Percentiles rank a stretch among this genome's conserved stretches.
Conservation (phyloP, 2,797 vertebrate genomes). For the Molossus alvarezi region DNA sequence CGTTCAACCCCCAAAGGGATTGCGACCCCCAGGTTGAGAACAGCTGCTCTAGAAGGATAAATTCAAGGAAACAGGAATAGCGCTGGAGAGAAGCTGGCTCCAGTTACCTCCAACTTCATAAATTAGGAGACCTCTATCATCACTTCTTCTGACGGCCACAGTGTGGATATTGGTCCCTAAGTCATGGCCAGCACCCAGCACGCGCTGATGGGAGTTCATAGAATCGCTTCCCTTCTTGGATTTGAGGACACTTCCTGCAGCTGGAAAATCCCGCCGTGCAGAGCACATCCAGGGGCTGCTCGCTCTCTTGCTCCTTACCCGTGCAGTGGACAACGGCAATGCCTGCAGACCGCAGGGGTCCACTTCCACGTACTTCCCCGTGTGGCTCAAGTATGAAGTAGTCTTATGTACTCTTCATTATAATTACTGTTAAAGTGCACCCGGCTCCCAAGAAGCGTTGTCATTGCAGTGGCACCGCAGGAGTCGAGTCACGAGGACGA, state of each 20-base stretch:
- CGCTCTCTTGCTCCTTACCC: not conserved
- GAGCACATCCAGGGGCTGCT: not conserved
- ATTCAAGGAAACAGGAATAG: not conserved
- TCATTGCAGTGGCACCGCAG: not conserved
- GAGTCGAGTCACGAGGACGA: not conserved
- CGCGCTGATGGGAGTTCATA: not conserved
- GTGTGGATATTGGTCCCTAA: not conserved
- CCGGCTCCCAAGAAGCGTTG: not conserved
- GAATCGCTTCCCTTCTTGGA: not conserved
- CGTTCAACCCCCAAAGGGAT: no score
- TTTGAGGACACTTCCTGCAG: not conserved
- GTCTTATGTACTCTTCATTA: not conserved
- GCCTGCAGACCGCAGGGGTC: not conserved
- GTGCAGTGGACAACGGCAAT: not conserved
- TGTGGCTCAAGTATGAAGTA: not conserved
- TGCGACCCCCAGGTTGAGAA: no score
- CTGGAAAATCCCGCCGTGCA: not conserved
- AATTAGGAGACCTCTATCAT: not conserved
- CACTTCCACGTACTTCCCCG: fast-evolving
- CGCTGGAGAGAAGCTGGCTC: not conserved
- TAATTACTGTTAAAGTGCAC: not conserved
- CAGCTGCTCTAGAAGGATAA: not conserved
- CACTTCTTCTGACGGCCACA: not conserved
- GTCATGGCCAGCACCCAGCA: no score
- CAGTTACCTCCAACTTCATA: not conserved